Percentiles rank a stretch among this genome's conserved stretches.
phyloP scores from a whole-genome alignment of 2,888 invertebrate genomes.

The Fissipunctia ypsillon region DNA sequence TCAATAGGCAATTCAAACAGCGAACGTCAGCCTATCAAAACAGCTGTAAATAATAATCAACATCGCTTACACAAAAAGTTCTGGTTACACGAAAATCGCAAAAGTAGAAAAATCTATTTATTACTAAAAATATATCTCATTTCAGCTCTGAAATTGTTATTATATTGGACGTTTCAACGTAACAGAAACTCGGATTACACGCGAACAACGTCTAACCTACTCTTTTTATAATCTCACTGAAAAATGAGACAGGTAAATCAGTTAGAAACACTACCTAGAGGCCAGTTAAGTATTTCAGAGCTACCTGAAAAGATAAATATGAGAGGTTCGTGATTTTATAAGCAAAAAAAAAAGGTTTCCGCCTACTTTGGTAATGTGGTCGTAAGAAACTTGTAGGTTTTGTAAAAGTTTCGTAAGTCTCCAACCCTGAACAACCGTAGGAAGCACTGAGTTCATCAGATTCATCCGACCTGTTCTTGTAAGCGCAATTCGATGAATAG shows the following conservation, averaged over 20 bases:
- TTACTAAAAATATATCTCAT: slow-evolving; percentile 30
- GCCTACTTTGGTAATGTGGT: slow-evolving; percentile 30
- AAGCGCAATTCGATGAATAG: slow-evolving; percentile 76
- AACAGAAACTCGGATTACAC: slow-evolving; percentile 51
- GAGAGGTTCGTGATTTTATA: slow-evolving; percentile 26
- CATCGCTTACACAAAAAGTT: neutral
- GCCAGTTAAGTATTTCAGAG: slow-evolving; percentile 21
- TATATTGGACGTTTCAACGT: slow-evolving; percentile 28
- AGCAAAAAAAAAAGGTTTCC: slow-evolving; percentile 24
- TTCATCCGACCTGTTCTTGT: slow-evolving; percentile 65
- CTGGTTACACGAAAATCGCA: slow-evolving; percentile 1
- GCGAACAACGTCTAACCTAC: slow-evolving; percentile 47
- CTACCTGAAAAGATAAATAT: slow-evolving; percentile 30
- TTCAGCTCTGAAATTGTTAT: slow-evolving; percentile 44
- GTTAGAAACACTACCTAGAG: slow-evolving; percentile 10
- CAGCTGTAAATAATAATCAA: slow-evolving; percentile 35
- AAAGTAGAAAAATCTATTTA: slow-evolving; percentile 24
- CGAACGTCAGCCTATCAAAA: neutral
- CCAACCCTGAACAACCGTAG: slow-evolving; percentile 49
- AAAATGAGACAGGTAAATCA: slow-evolving; percentile 42
- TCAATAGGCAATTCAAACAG: slow-evolving; percentile 10
- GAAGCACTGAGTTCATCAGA: slow-evolving; percentile 52
- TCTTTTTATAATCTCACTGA: slow-evolving; percentile 51
- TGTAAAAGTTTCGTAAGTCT: slow-evolving; percentile 65
- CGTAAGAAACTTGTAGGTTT: slow-evolving; percentile 40